Evolutionary conservation across 2,797 vertebrate genomes (phyloP).

Genomic region (Hozukius guyotensis): DNA sequence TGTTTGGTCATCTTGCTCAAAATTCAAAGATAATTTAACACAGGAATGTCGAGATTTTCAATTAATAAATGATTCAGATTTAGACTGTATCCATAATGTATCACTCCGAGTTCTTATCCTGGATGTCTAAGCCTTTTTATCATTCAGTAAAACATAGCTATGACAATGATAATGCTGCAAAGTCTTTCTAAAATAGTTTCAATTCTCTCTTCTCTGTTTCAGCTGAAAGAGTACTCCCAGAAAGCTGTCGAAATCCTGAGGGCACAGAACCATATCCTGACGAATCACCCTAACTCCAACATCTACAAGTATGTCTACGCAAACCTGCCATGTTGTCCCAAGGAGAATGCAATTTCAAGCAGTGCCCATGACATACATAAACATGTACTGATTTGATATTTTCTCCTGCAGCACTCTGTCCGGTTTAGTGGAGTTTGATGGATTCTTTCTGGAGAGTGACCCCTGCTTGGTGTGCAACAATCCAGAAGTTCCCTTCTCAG

Average conservation of each 20-base stretch:
- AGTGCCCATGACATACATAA: background rate
- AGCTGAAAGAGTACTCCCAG: constrained; percentile 98
- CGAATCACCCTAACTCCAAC: constrained; percentile 99
- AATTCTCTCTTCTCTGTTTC: constrained; percentile 21
- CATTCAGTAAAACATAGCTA: background rate
- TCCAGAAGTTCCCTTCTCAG: constrained; percentile 97
- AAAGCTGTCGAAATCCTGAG: constrained; percentile 98
- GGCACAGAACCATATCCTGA: constrained; percentile 97
- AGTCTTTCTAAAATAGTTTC: background rate
- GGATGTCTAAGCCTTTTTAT: background rate
- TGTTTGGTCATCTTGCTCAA: background rate
- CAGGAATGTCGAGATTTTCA: background rate
- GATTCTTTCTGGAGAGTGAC: constrained; percentile 97
- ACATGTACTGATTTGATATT: background rate
- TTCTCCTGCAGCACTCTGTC: constrained; percentile 89
- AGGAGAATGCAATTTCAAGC: background rate
- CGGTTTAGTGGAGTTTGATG: constrained; percentile 97
- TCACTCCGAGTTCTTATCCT: background rate
- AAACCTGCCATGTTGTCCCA: background rate
- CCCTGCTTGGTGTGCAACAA: constrained; percentile 99
- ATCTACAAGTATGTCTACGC: constrained; percentile 94
- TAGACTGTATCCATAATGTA: background rate
- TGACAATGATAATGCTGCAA: background rate
- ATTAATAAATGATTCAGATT: background rate
- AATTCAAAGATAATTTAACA: background rate